These are phyloP conservation scores for Psammodynastes pulverulentus DNA, from an alignment of 2,113 vertebrate species.

Conservation along the genomic window DNA sequence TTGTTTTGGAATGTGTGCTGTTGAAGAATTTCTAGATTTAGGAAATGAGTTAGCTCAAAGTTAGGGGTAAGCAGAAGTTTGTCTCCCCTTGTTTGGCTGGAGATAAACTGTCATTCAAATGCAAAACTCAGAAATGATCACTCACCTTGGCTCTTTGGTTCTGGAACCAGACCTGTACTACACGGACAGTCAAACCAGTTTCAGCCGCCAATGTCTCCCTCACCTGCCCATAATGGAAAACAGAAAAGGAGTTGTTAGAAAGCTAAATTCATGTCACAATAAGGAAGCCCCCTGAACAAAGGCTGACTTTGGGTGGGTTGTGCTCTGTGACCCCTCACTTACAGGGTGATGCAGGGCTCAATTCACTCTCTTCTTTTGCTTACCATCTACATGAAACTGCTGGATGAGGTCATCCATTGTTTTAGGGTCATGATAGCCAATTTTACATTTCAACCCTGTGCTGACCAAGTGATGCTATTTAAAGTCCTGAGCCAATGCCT, in stretches of 20 bases:
- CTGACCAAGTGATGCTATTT: background rate
- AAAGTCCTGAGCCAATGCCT: background rate
- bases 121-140: fast-evolving
- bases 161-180: slow-evolving; percentile 92
- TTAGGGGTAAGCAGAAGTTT: background rate
- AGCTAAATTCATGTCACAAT: background rate
- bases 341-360: background rate
- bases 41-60: background rate
- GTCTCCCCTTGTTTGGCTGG: background rate
- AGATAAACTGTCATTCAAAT: background rate
- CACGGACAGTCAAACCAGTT: slow-evolving; percentile 84
- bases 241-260: background rate
- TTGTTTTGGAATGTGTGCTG: background rate
- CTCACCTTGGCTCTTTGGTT: slow-evolving; percentile 90
- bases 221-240: slow-evolving; percentile 66
- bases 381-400: background rate
- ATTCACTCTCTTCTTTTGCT: background rate
- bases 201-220: slow-evolving; percentile 88
- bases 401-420: background rate
- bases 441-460: background rate
- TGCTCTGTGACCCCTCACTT: background rate
- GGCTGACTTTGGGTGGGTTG: background rate
- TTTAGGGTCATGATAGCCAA: background rate
- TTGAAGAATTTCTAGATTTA: background rate
- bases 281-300: background rate